phyloP scores from a whole-genome alignment of 2,888 invertebrate genomes.

The Agapostemon virescens region DNA sequence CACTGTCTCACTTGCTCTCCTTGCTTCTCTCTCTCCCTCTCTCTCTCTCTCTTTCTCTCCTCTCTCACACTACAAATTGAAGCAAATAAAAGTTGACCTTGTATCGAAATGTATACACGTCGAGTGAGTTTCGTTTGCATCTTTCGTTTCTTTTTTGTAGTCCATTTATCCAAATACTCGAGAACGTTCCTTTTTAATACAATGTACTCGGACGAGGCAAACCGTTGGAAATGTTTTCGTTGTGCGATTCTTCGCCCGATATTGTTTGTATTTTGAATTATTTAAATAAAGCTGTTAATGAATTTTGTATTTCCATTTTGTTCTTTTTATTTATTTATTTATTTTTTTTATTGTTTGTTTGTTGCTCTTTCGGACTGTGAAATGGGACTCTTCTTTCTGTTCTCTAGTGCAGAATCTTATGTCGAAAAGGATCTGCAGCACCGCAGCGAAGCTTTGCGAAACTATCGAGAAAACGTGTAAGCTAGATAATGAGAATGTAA shows the following conservation, averaged over 20 bases:
- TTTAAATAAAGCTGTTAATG: neutral
- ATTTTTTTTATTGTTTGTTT: too few species aligned
- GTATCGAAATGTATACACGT: slow-evolving; percentile 26
- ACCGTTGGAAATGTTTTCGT: neutral
- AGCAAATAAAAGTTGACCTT: slow-evolving; percentile 54
- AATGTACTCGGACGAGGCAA: neutral
- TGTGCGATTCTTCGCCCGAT: neutral
- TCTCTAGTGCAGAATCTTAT: slow-evolving; percentile 69
- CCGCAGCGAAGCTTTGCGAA: slow-evolving; percentile 62
- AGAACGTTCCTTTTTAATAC: neutral
- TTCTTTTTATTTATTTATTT: too few species aligned
- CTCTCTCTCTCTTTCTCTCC: neutral
- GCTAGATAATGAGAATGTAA: slow-evolving; percentile 53
- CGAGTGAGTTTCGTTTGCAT: slow-evolving; percentile 15
- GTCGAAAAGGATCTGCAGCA: slow-evolving; percentile 62
- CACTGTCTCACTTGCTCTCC: neutral
- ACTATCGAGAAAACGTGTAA: slow-evolving; percentile 65
- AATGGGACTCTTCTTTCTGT: slow-evolving; percentile 5
- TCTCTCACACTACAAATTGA: slow-evolving; percentile 21
- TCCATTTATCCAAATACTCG: neutral
- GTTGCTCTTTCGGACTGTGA: neutral
- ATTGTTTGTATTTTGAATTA: neutral
- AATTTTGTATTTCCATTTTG: neutral
- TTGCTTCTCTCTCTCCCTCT: neutral
- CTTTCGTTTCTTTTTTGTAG: slow-evolving; percentile 19